Evolutionary conservation across 2,888 invertebrate species (phyloP).

Genomic region (Oegoconia quadripuncta): DNA sequence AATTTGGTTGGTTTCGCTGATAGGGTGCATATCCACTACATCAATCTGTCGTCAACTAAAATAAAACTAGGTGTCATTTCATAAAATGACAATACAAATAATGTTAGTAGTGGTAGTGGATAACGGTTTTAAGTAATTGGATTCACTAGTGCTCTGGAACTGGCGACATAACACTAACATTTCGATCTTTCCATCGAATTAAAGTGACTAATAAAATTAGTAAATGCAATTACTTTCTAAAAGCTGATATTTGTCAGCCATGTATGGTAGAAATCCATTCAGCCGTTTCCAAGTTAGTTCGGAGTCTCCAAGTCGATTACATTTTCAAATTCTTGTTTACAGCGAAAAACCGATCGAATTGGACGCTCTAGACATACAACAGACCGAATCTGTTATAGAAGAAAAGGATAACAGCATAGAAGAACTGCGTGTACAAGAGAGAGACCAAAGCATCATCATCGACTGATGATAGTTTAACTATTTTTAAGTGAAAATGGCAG

Average conservation of each 20-base stretch:
- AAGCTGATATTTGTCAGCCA: not conserved
- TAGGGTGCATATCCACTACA: no score
- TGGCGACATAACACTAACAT: no score
- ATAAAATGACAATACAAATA: no score
- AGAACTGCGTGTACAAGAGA: conserved; percentile 18
- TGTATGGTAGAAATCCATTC: not conserved
- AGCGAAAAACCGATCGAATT: conserved; percentile 50
- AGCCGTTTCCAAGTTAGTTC: not conserved
- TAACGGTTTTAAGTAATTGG: no score
- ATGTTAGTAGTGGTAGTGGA: no score
- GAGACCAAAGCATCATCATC: conserved; percentile 35
- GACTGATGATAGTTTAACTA: conserved; percentile 53
- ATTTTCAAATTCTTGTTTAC: conserved; percentile 18
- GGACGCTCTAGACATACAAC: conserved; percentile 51
- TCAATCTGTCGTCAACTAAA: no score
- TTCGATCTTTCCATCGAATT: no score
- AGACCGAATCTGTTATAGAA: conserved; percentile 61
- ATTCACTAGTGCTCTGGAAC: no score
- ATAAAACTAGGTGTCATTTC: no score
- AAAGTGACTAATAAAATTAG: no score
- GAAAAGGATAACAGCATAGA: conserved; percentile 28
- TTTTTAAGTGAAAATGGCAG: not conserved
- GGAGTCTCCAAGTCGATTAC: not conserved
- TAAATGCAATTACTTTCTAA: no score
- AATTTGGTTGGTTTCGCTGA: no score